Evolutionary conservation across 2,888 invertebrate species (phyloP), one percentile per base, ranked within the genome.

Genomic region (Ceratothoa steindachneri): DNA sequence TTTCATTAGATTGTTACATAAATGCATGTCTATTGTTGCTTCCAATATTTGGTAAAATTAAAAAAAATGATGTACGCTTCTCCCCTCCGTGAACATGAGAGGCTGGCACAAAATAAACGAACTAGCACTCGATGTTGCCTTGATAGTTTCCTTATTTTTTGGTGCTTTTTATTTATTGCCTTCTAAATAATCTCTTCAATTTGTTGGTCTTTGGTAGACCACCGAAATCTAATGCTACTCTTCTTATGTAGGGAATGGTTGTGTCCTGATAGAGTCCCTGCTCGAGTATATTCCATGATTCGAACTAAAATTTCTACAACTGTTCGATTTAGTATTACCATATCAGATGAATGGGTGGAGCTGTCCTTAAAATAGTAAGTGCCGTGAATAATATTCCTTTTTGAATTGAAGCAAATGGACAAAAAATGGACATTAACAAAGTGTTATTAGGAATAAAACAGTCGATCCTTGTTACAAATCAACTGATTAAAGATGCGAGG

Each of bases 11-110:
- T 55, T 55, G 55, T 22, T 55, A 55, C n/a, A n/a, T 55, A 55
- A 55, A 19, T 55, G 55, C 55, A 55, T 55, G 55, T 55, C 55
- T 5, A 55, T 19, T 22, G 55, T 55, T 55, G 55, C 55, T 55
- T 55, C 55, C 55, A 41, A 19, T 55, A 22, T 55, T 15, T 19
- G 15, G 15, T 19, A 55, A 19, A 55, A 41, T 41, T 9, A 41
- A 9, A 41, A 41, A 41, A 41, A 41, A 41, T 41, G 15, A 41
- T n/a, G n/a, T n/a, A n/a, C n/a, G n/a, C n/a, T 41, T 9, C 41
- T 41, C 15, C 41, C 41, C 15, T 41, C 7, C 41, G 15, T 41
- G 15, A 41, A 41, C 15, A 41, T 9, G 41, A 15, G 15, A 41
- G 41, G 41, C 15, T 41, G 41, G 41, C 41, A 41, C 41, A 41